phyloP scores from a whole-genome alignment of 1,140 invertebrate species.

The Microvelia longipes region DNA sequence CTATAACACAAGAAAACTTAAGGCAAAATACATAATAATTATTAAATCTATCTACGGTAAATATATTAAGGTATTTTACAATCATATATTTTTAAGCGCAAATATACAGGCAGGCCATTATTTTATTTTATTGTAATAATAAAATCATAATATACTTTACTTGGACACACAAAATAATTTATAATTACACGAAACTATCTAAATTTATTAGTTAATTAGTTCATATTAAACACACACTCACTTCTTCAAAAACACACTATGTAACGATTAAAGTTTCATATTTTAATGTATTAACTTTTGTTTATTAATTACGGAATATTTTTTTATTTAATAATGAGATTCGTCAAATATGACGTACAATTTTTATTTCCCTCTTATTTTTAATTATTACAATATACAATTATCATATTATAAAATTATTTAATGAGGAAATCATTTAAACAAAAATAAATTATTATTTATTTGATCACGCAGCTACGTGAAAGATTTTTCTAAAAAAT shows the following conservation, averaged over 20 bases:
- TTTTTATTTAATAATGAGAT: background rate
- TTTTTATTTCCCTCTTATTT: background rate
- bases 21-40: no score
- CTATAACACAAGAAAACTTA: no score
- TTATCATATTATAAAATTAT: no score
- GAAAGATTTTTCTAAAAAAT: no score
- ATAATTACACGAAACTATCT: background rate
- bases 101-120: background rate
- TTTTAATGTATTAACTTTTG: background rate
- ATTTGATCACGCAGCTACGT: no score
- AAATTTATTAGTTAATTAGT: background rate
- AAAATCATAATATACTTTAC: background rate
- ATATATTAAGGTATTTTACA: no score
- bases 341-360: background rate
- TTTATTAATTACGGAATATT: background rate
- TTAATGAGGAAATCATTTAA: no score
- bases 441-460: no score
- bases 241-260: background rate
- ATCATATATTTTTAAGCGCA: background rate
- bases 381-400: no score
- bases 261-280: background rate
- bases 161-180: background rate
- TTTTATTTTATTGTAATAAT: background rate
- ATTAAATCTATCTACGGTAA: no score
- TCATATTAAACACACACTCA: background rate